phyloP scores from a whole-genome alignment of 1,140 invertebrate species.

The Drosophila asahinai region DNA sequence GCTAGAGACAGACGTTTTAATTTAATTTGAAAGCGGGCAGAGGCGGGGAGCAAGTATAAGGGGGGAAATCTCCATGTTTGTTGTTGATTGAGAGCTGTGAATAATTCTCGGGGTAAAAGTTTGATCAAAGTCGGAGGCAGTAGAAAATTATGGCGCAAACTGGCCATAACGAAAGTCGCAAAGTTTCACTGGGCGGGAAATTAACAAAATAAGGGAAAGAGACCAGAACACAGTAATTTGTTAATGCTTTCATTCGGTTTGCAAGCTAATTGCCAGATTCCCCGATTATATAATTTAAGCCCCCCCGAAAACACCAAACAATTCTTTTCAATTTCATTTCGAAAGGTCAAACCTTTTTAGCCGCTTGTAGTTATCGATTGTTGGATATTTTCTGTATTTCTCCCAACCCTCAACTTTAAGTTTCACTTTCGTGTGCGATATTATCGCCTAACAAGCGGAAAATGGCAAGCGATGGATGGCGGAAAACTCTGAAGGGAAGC shows the following conservation, averaged over 20 bases:
- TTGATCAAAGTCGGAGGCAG: slow-evolving; percentile 20
- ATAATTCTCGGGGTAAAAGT: slow-evolving; percentile 17
- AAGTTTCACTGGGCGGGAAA: slow-evolving; percentile 3
- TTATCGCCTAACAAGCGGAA: slow-evolving; percentile 68
- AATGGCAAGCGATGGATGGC: slow-evolving; percentile 43
- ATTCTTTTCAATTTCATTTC: slow-evolving; percentile 16
- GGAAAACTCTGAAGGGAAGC: slow-evolving; percentile 9
- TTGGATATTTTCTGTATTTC: background rate
- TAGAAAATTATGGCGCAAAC: slow-evolving; percentile 10
- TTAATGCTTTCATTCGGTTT: slow-evolving; percentile 6
- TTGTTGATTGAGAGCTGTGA: slow-evolving; percentile 33
- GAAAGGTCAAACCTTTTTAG: slow-evolving; percentile 38
- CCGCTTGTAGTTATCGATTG: slow-evolving; percentile 6
- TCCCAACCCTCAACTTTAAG: slow-evolving; percentile 10
- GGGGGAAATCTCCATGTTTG: background rate
- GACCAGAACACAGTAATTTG: slow-evolving; percentile 9
- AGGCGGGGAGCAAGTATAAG: background rate
- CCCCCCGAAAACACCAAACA: background rate
- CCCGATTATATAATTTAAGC: slow-evolving; percentile 6
- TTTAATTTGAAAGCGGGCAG: slow-evolving; percentile 25
- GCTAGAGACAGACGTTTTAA: slow-evolving; percentile 34
- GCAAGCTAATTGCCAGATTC: slow-evolving; percentile 33
- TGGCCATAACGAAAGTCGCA: slow-evolving; percentile 8
- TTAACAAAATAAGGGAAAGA: background rate
- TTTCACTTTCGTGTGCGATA: slow-evolving; percentile 45